Base-by-base conservation (phyloP, 2,888 invertebrate genomes). In the Chaetogeoica ovagalla region DNA sequence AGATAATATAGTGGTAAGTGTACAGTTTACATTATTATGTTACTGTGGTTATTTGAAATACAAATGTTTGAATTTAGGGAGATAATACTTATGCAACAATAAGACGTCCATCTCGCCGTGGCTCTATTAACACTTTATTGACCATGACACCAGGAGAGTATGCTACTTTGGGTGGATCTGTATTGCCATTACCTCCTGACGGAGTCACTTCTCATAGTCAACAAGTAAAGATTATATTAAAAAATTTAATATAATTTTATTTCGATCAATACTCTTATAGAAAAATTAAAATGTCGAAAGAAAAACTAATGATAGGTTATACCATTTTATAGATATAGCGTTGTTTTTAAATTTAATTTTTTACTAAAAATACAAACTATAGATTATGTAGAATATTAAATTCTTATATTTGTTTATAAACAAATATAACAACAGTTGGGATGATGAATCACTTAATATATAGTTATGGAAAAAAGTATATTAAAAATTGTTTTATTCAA, bases 11-110 rank as follows among this genome's bases (percentile, higher is more conserved):
- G 84, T 84, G 82, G 84, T 84, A 81, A 77, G 81, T 82, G 15
- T 72, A 62, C 30, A 72, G 13, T 66, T 75, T 6, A 70, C 39
- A 23, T n/a, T 66, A 30, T 17, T 73, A 37, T 55, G 15, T 59
- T 70, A 69, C 66, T 43, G 21, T 13, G 13, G 37, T 23, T 21
- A 9, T 62, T 23, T 19, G 48, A n/a, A 43, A 71, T 60, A 63
- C 21, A 63, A 63, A 43, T 70, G n/a, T 82, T 82, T 82, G 83
- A 48, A 85, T 85, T 65, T 85, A 91, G 90, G 87, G 89, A 83
- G 93, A 93, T 86, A 93, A 93, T 85, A 93, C 93, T 0, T 93
- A 93, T 86, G 93, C 93, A 6, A 93, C 93, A 37, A 93, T 93
- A 84, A 92, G 92, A 84, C 92, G 92, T 85, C 90, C 91, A 55